Evolutionary conservation across 2,888 invertebrate genomes (phyloP).

Genomic region (Papilio gigon): DNA sequence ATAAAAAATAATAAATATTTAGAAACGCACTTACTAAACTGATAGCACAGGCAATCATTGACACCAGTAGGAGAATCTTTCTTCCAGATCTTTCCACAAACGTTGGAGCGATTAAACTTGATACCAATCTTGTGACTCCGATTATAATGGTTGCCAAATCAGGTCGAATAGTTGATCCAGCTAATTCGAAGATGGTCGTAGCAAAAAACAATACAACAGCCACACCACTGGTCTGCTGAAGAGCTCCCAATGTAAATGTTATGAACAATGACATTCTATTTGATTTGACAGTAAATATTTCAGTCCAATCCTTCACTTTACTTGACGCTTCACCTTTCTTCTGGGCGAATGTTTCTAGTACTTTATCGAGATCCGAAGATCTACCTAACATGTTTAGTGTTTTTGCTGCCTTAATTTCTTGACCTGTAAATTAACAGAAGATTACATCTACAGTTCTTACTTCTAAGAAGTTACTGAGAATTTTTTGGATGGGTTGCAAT

Average conservation of each 20-base stretch:
- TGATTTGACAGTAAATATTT: conserved; percentile 52
- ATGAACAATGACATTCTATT: conserved; percentile 55
- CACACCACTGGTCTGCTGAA: conserved; percentile 56
- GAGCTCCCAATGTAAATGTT: conserved; percentile 50
- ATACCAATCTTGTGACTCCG: conserved; percentile 52
- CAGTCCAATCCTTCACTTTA: conserved; percentile 48
- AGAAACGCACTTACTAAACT: conserved; percentile 48
- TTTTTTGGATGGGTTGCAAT: no score
- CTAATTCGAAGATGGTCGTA: conserved; percentile 55
- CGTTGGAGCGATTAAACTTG: conserved; percentile 52
- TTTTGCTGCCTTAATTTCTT: conserved; percentile 52
- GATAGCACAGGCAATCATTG: conserved; percentile 50
- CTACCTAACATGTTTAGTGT: conserved; percentile 53
- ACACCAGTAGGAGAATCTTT: conserved; percentile 52
- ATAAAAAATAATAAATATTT: not conserved
- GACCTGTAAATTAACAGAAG: conserved; percentile 46
- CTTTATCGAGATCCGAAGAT: conserved; percentile 49
- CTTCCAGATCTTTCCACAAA: conserved; percentile 58
- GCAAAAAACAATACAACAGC: conserved; percentile 55
- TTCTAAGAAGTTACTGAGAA: no score
- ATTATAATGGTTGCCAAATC: conserved; percentile 56
- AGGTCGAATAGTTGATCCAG: conserved; percentile 54
- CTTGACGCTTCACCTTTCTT: conserved; percentile 43
- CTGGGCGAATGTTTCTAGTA: conserved; percentile 47
- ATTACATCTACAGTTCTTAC: not conserved